These are phyloP conservation scores for Drosophila ironensis DNA, from an alignment of 1,140 invertebrate genomes.

Conservation along the genomic window DNA sequence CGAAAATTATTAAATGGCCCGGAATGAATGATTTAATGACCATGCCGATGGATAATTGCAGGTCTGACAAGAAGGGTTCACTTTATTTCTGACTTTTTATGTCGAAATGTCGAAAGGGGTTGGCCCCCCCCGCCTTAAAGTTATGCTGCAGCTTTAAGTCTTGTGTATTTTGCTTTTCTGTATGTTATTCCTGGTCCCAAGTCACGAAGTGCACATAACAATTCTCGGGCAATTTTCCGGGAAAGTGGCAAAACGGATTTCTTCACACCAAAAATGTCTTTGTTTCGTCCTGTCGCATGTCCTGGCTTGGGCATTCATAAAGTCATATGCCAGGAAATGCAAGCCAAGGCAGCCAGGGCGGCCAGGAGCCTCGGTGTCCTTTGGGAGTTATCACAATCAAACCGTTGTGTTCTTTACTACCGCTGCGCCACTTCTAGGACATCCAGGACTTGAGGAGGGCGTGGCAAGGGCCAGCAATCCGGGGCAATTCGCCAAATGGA, in stretches of 20 bases:
- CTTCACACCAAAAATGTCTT: conserved; percentile 45
- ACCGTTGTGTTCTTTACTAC: conserved; percentile 43
- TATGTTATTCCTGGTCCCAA: conserved; percentile 6
- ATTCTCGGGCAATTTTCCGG: conserved; percentile 56
- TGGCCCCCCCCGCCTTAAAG: conserved; percentile 36
- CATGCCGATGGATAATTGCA: conserved; percentile 54
- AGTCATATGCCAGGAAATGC: conserved; percentile 51
- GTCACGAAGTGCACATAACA: conserved; percentile 67
- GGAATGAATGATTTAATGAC: conserved; percentile 81
- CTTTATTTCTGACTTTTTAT: neutral
- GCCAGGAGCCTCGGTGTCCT: conserved; percentile 16
- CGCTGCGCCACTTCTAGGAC: conserved; percentile 21
- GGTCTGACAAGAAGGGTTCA: conserved; percentile 56
- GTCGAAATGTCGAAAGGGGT: too few relatives aligned
- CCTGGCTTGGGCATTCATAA: conserved; percentile 50
- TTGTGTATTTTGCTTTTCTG: neutral
- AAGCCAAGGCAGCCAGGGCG: too few relatives aligned
- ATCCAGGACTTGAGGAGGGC: neutral
- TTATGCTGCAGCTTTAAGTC: conserved; percentile 11
- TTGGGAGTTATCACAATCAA: conserved; percentile 60
- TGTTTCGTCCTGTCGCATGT: conserved; percentile 11
- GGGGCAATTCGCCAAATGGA: conserved; percentile 72
- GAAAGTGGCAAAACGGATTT: conserved; percentile 72
- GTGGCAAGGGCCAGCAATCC: too few relatives aligned
- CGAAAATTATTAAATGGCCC: conserved; percentile 78